Conservation (phyloP, 2,113 vertebrate genomes). For the Panurus biarmicus region DNA sequence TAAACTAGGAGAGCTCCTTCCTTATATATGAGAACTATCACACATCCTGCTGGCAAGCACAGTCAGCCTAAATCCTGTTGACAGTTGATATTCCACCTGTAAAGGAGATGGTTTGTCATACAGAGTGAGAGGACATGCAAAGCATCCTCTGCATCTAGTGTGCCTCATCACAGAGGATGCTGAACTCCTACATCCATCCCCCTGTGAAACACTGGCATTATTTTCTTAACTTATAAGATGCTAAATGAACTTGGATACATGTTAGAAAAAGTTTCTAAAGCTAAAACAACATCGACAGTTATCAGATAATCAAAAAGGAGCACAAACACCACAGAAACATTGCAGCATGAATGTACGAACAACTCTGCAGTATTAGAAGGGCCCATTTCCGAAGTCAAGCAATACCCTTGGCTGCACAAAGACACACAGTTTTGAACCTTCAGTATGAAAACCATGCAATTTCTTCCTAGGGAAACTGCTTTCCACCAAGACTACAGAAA, state of each 20-base stretch:
- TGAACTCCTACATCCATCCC: background rate
- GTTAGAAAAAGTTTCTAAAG: background rate
- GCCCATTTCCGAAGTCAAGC: background rate
- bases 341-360: accelerated
- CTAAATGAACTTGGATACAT: background rate
- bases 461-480: background rate
- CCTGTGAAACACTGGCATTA: background rate
- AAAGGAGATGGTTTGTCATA: background rate
- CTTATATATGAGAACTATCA: background rate
- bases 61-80: background rate
- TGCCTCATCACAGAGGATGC: background rate
- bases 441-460: background rate
- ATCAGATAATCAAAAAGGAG: background rate
- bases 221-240: background rate
- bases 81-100: background rate
- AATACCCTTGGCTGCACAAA: background rate
- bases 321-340: background rate
- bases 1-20: background rate
- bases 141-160: background rate
- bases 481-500: background rate
- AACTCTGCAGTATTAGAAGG: background rate
- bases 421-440: background rate
- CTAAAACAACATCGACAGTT: background rate
- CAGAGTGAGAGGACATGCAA: background rate
- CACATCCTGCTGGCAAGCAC: background rate